Conservation (phyloP, 2,113 vertebrate species). For the Oncorhynchus kisutch region DNA sequence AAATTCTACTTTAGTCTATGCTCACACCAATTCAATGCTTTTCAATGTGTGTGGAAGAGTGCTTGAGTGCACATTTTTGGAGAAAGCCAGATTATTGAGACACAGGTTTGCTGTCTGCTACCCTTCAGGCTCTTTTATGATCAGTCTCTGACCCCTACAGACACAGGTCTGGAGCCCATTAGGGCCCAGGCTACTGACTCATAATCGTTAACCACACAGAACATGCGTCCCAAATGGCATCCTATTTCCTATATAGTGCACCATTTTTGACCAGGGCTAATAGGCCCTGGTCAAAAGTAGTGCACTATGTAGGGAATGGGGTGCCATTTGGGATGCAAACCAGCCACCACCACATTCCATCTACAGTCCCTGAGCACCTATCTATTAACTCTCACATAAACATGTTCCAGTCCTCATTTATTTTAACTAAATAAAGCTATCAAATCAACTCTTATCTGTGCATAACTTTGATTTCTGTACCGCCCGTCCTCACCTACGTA, state of each 20-base stretch:
- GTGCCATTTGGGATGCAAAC: background rate
- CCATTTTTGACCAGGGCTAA: too few species aligned
- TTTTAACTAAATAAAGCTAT: slow-evolving; percentile 63
- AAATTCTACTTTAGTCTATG: too few species aligned
- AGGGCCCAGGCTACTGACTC: slow-evolving; percentile 4
- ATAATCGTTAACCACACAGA: slow-evolving; percentile 20
- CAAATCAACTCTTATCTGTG: slow-evolving; percentile 39
- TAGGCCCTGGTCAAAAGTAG: too few species aligned
- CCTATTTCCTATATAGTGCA: too few species aligned
- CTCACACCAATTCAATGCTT: too few species aligned
- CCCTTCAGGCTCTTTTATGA: slow-evolving; percentile 19
- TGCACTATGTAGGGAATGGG: too few species aligned
- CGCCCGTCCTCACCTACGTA: slow-evolving; percentile 18
- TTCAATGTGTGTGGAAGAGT: too few species aligned
- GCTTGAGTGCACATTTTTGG: too few species aligned
- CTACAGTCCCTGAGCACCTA: slow-evolving; percentile 70
- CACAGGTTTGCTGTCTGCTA: slow-evolving; percentile 17
- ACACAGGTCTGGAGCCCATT: slow-evolving; percentile 15
- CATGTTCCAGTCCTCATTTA: slow-evolving; percentile 16
- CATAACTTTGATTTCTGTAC: background rate
- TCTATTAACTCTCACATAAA: slow-evolving; percentile 59
- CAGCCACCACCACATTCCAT: slow-evolving; percentile 17
- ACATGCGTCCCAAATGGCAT: too few species aligned
- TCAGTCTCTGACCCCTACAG: slow-evolving; percentile 21
- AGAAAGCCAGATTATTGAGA: too few species aligned